Base-by-base conservation (phyloP, 2,888 invertebrate species). In the Calameuta idolon region DNA sequence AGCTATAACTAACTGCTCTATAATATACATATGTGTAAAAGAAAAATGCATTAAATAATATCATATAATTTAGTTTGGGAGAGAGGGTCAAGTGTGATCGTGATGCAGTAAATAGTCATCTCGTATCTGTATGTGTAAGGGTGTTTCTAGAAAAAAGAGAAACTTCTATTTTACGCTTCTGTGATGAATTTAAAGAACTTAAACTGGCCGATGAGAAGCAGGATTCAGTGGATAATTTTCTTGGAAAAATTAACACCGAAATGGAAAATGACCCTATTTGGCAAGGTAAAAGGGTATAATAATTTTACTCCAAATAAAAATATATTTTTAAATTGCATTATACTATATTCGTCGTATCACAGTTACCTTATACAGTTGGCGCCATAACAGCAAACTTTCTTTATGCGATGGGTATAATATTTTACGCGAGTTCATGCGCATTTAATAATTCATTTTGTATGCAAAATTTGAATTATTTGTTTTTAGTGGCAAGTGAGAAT, bases 171-270 rank as follows among this genome's bases (percentile, higher is more conserved):
- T 93, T 95, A 80, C 93, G 94, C 85, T 98, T 98, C 87, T 95
- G 95, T 78, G 93, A 94, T 37, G 96, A 98, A 87, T 98, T 99
- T 91, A 94, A 95, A 79, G 93, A 95, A 34, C 93, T 97, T 0
- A 95, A 94, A 1, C 93, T 97, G 35, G 95, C 97, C 82, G 98
- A 99, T 89, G 98, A 98, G 92, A 98, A 98, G 91, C 97, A 97
- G 83, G 96, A 97, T 91, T 93, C 97, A 84, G 95, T 99, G 83
- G 96, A 97, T 83, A 95, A 94, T 83, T 97, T 97, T 88, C 94
- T 98, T 80, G 94, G 94, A 79, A 94, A 94, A 76, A 93, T 97
- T 78, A 94, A 95, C 82, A 92, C 93, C 1, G 95, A 96, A 87
- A 94, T 97, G 92, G 94, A 95, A 82, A 93, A 93, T 11, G 95